Percentiles rank a stretch among this genome's conserved stretches.
Conservation (phyloP, 1,140 invertebrate species). For the Copidosoma floridanum region DNA sequence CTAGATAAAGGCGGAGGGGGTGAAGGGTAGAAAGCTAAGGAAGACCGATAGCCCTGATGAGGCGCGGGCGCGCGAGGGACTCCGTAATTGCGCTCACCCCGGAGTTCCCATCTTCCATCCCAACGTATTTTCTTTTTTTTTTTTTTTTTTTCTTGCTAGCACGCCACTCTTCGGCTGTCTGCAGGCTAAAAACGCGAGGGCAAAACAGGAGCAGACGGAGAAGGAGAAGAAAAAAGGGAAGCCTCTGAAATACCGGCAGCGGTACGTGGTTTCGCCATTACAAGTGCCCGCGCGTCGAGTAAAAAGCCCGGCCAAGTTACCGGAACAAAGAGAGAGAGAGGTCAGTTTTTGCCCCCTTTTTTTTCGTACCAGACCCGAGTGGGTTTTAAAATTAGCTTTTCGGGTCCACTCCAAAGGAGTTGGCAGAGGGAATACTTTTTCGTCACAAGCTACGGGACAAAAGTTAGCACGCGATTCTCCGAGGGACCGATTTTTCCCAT, state of each 20-base stretch:
- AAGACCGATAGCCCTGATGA: slow-evolving; percentile 37
- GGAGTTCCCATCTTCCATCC: slow-evolving; percentile 7
- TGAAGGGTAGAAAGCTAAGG: no score
- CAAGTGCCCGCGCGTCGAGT: not conserved
- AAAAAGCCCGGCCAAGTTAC: not conserved
- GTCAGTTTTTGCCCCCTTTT: no score
- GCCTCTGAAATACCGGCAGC: not conserved
- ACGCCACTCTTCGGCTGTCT: not conserved
- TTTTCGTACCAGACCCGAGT: slow-evolving; percentile 5
- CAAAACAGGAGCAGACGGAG: not conserved
- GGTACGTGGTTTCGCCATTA: slow-evolving; percentile 9
- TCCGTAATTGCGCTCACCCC: slow-evolving; percentile 30
- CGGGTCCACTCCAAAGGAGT: not conserved
- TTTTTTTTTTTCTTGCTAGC: not conserved
- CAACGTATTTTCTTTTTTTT: not conserved
- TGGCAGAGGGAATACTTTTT: not conserved
- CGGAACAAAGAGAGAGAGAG: no score
- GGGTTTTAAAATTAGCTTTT: not conserved
- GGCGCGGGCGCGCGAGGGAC: slow-evolving; percentile 26
- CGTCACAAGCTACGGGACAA: not conserved
- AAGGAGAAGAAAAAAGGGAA: slow-evolving; percentile 3
- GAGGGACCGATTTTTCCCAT: not conserved
- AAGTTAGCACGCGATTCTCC: no score
- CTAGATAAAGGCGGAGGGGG: no score
- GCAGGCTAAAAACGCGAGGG: not conserved